phyloP scores from a whole-genome alignment of 2,797 vertebrate genomes.

The Rhinogobio ventralis region DNA sequence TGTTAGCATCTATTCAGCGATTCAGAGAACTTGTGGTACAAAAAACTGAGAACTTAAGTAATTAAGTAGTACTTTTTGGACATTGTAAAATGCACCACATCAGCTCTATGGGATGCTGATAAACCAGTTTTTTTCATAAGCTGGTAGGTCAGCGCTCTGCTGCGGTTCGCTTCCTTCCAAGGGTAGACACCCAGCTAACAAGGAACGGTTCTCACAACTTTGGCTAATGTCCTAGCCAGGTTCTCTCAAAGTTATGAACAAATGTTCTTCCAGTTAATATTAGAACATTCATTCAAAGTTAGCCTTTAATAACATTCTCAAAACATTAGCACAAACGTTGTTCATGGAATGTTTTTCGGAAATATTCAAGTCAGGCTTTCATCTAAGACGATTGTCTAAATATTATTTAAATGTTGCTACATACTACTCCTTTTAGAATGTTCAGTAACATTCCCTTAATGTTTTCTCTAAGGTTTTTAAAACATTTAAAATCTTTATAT shows the following conservation, averaged over 20 bases:
- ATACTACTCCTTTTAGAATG: neutral
- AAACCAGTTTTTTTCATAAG: conserved; percentile 36
- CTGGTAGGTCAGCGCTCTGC: neutral
- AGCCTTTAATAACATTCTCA: neutral
- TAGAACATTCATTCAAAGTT: neutral
- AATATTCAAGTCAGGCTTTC: too few relatives aligned
- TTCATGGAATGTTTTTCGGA: neutral
- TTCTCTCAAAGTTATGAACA: neutral
- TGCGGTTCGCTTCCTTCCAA: neutral
- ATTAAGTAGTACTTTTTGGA: neutral
- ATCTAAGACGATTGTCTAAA: neutral
- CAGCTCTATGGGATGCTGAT: conserved; percentile 13
- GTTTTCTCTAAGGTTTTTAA: neutral
- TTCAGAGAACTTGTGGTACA: neutral
- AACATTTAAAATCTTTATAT: neutral
- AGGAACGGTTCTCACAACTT: neutral
- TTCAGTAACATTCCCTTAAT: neutral
- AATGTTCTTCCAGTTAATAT: neutral
- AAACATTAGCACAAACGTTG: neutral
- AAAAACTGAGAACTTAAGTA: conserved; percentile 17
- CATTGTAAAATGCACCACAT: neutral
- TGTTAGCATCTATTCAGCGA: neutral
- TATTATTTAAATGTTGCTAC: neutral
- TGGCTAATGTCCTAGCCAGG: neutral
- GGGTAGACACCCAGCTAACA: neutral